Base-by-base conservation (phyloP, 53 echinoderm and acorn worm genomes). In the Echinometra lucunter region DNA sequence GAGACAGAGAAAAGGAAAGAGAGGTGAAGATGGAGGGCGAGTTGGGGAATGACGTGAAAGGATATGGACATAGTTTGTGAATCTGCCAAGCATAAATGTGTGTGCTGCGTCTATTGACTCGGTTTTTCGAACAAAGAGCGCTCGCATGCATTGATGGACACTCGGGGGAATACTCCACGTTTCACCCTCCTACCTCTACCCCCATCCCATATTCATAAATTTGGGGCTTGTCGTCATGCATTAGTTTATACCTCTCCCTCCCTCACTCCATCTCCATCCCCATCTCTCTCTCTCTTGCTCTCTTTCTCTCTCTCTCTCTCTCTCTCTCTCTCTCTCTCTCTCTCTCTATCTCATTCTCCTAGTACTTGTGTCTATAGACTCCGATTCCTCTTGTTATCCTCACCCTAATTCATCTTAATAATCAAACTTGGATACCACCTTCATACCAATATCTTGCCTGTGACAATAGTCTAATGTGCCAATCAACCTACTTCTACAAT, bases 11-110 rank as follows among this genome's bases (percentile, higher is more conserved):
- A 42, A 30, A 21, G 37, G 70, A 30, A 66, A 72, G 92, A 45
- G 72, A 49, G 70, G 47, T 49, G 42, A 47, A 53, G 49, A 47
- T 72, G n/a, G 30, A 70, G 69, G 25, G 57, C 45, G 92, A 72
- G 45, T 37, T 27, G 30, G 45, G 37, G 72, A 92, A 90, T 92
- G 92, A 74, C 55, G 21, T 92, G 92, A 93, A 81, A 49, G 60
- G 93, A 93, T 63, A 93, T 78, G 58, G 93, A 81, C 93, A 81
- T 58, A 93, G 93, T 93, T 80, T 80, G 93, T 92, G 92, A 92
- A 72, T 92, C 92, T 74, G 92, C 92, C 92, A 93, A 80, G 93
- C 93, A 81, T 93, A 93, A 93, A 93, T 93, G 93, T 93, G 82
- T 78, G 60, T 58, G 93, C 93, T 80, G 11, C 58, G 63, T 92